Conservation (phyloP, 2,888 invertebrate species). For the Papilio protenor region DNA sequence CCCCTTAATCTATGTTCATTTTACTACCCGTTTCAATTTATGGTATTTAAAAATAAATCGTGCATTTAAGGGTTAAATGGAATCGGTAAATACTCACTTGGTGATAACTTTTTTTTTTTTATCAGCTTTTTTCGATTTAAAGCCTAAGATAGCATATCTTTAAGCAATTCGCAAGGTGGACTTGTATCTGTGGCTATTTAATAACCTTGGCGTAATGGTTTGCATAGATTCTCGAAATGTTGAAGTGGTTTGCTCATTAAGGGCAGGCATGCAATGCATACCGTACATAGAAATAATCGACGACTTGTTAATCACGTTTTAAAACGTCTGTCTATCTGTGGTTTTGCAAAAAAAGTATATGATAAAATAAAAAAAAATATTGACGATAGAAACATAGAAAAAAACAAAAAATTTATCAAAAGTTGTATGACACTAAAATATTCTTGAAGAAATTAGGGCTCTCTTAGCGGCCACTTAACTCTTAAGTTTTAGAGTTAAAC, state of each 20-base stretch:
- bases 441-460: not conserved
- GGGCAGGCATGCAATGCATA: constrained; percentile 8
- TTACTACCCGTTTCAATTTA: no score
- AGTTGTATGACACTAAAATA: no score
- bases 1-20: no score
- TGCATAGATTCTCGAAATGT: not conserved
- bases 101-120: not conserved
- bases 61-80: no score
- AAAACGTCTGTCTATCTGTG: not conserved
- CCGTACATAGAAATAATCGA: constrained; percentile 6
- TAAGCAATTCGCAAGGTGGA: not conserved
- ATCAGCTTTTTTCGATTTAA: not conserved
- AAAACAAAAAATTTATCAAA: not conserved
- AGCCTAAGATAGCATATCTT: no score
- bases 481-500: constrained; percentile 3
- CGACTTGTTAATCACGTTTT: constrained; percentile 1
- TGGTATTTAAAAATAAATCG: no score
- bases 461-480: not conserved
- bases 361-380: not conserved
- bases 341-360: not conserved
- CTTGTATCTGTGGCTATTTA: not conserved
- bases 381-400: not conserved
- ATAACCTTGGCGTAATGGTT: constrained; percentile 10
- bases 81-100: not conserved
- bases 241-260: constrained; percentile 22